Base-by-base conservation (phyloP, 2,888 invertebrate species). In the Caenorhabditis sulstoni region DNA sequence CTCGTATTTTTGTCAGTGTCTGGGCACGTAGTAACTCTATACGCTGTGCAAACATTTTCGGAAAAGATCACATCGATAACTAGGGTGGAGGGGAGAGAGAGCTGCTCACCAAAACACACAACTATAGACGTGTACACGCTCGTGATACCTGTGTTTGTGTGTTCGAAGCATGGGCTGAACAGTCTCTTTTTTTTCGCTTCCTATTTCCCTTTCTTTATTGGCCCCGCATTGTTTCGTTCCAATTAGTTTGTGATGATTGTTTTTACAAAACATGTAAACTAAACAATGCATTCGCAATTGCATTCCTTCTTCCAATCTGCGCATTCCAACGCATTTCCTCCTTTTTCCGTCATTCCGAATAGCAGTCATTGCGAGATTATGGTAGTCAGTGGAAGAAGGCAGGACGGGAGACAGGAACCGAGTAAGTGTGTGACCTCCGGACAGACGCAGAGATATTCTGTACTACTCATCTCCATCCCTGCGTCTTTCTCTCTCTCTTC, bases 201-300 rank as follows among this genome's bases (percentile, higher is more conserved):
- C 35, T 29, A 3, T 14, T 52, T 23, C 52, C 52, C 12, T 49
- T 52, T 29, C n/a, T 29, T 29, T 44, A 9, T 1, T 23, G 5
- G 0, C 41, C 57, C 20, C 22, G 12, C 29, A 29, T 29, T 29
- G 41, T 55, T 57, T 71, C 64, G 62, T 71, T 71, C 64, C 64
- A 73, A 73, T 73, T 73, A 64, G 64, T 73, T 71, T 49, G n/a
- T 53, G 70, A 37, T 71, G 53, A 73, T 65, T 73, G 73, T 64
- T 64, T 73, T 73, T 64, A 44, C 50, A 64, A 41, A 64, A 57
- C 47, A 71, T 57, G 55, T 71, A 62, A 73, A 73, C 58, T 64
- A 45, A 71, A 64, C 71, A 64, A 62, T 47, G 49, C 71, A 62
- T 70, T 18, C 18, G 7, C 29, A 29, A 7, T 29, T 7, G 29